These are phyloP conservation scores for Rotaria magnacalcarata DNA, from an alignment of 2,888 invertebrate genomes.

Conservation along the genomic window DNA sequence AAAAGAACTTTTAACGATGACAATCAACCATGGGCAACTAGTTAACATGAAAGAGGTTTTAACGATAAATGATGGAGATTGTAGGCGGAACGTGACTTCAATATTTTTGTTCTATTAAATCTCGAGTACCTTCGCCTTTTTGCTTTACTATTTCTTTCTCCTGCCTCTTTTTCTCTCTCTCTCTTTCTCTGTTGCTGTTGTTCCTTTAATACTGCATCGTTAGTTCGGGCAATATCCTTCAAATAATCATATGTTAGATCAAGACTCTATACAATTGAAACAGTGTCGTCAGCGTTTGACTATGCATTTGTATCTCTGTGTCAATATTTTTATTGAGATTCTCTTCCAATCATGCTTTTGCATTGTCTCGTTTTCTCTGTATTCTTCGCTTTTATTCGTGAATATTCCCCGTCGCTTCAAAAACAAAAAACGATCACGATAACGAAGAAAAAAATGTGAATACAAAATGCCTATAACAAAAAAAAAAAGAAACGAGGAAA, in stretches of 20 bases:
- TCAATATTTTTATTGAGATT: constrained; percentile 31
- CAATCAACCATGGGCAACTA: constrained; percentile 1
- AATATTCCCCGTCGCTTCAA: not conserved
- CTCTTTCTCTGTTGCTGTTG: too few species aligned
- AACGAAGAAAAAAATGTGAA: not conserved
- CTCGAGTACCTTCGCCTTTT: not conserved
- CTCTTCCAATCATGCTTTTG: not conserved
- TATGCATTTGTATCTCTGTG: not conserved
- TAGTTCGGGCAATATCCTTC: not conserved
- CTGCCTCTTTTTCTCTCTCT: not conserved
- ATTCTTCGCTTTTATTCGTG: not conserved
- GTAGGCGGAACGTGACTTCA: constrained; percentile 1
- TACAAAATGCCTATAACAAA: not conserved
- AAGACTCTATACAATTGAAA: not conserved
- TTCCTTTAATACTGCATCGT: not conserved
- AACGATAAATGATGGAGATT: not conserved
- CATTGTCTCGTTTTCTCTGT: not conserved
- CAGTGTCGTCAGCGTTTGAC: not conserved
- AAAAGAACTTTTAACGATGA: not conserved
- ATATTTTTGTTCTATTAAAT: not conserved
- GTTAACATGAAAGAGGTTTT: not conserved
- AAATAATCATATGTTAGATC: not conserved
- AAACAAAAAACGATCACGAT: not conserved
- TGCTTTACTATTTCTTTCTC: too few species aligned
- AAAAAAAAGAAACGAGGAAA: not conserved